Evolutionary conservation across 1,140 invertebrate genomes (phyloP).

Genomic region (Ganaspis sp.): DNA sequence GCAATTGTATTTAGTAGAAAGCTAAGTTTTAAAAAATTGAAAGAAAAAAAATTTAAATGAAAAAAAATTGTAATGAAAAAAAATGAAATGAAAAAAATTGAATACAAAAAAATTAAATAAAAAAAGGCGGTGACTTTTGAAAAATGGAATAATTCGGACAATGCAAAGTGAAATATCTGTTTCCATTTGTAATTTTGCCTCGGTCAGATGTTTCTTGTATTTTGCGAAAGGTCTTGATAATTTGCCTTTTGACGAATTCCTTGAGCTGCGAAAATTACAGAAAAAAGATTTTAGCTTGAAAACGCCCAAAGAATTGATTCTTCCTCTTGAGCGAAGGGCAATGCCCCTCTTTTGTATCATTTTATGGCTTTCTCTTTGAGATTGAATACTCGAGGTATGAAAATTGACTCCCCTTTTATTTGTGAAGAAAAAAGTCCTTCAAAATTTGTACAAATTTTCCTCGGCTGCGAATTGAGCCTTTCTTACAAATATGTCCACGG

Average conservation of each 20-base stretch:
- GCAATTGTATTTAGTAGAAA: background rate
- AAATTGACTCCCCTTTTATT: no score
- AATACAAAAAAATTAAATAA: no score
- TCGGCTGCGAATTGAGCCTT: no score
- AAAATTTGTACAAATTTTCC: no score
- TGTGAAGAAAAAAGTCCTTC: no score
- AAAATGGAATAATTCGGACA: background rate
- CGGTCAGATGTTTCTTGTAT: conserved; percentile 2
- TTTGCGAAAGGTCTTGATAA: background rate
- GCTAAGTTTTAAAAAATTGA: no score
- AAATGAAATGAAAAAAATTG: no score
- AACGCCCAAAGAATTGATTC: background rate
- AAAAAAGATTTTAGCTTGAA: background rate
- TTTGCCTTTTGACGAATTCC: background rate
- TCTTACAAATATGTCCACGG: no score
- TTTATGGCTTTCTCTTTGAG: background rate
- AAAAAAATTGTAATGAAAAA: no score
- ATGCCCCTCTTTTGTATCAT: conserved; percentile 5
- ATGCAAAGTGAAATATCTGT: background rate
- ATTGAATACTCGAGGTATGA: no score
- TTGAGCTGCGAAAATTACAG: background rate
- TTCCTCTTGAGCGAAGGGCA: conserved; percentile 4
- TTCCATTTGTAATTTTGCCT: background rate
- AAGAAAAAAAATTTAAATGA: background rate
- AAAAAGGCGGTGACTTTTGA: background rate